Evolutionary conservation across 2,797 vertebrate genomes (phyloP), one percentile per base, ranked within the genome.

Genomic region (Botia almorhae): DNA sequence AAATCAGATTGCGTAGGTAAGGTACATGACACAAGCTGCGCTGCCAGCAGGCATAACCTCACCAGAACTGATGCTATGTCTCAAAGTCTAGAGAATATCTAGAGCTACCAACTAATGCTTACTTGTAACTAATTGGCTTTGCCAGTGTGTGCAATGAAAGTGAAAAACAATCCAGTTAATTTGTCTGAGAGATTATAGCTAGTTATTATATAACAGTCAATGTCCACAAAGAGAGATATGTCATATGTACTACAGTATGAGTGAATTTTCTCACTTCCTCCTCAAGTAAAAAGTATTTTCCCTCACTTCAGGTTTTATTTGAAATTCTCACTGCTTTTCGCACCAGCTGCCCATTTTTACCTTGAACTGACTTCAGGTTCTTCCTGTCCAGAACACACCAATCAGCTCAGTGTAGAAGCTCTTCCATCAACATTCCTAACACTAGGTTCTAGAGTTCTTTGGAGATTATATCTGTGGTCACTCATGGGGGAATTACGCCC

Each of bases 341-440:
- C 43, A 46, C 50, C 50, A 51, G 50, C 50, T 16, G 14, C 16
- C 50, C 3, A 51, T 51, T 14, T 16, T 61, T 23, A 23, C 14
- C 7, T 29, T 61, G 23, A 61, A 23, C 60, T 16, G 26, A 33
- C 13, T 33, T 26, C 60, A 29, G 60, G 60, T 63, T 29, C 60
- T 33, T 29, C 26, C 23, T 60, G 21, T 60, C 58, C 26, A 16
- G 14, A 63, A 17, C 60, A 13, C 58, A 29, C 2, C 60, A 63
- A 16, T 63, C 14, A 7, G 5, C 13, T 13, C 50, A 51, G 43
- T 46, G 43, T 46, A 11, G 43, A 46, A 51, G 14, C 50, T 17
- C 4, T 16, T 51, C 14, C 16, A 58, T 78, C 55, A 69, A 78
- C 19, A 78, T 78, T 69, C 53, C 39, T 29, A 26, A 23, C 2